Conservation (phyloP, 2,113 vertebrate genomes). For the Danionella cerebrum region DNA sequence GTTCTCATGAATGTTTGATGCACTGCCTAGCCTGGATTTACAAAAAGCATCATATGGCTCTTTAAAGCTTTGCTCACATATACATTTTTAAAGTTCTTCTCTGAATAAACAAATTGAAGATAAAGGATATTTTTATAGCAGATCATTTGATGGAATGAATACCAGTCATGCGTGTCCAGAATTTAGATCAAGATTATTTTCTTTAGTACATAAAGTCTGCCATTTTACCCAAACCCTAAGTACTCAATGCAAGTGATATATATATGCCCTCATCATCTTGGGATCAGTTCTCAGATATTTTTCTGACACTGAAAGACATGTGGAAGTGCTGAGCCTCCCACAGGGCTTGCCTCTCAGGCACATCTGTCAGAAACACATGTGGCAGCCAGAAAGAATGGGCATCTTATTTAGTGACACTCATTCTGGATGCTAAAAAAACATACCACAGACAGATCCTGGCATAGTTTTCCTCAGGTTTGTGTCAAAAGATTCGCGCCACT, state of each 20-base stretch:
- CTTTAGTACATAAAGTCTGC: too few relatives aligned
- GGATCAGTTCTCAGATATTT: neutral
- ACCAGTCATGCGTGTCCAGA: neutral
- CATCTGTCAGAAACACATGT: too few relatives aligned
- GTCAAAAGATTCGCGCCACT: too few relatives aligned
- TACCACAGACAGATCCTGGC: too few relatives aligned
- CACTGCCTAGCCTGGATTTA: neutral
- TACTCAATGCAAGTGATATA: too few relatives aligned
- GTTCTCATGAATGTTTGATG: constrained; percentile 16
- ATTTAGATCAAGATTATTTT: too few relatives aligned
- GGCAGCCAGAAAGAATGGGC: too few relatives aligned
- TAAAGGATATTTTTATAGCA: neutral
- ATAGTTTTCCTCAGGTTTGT: too few relatives aligned
- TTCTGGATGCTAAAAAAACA: too few relatives aligned
- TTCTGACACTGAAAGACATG: neutral
- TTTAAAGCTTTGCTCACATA: neutral
- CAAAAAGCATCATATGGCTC: neutral
- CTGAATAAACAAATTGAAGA: neutral
- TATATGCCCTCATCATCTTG: too few relatives aligned
- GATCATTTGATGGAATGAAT: neutral
- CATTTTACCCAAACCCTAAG: too few relatives aligned
- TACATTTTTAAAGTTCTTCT: neutral
- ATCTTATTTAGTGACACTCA: too few relatives aligned
- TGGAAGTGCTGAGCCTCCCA: neutral
- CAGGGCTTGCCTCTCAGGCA: neutral